These are phyloP conservation scores for Ctenosaura bakeri DNA, from an alignment of 2,797 vertebrate genomes.

Conservation along the genomic window DNA sequence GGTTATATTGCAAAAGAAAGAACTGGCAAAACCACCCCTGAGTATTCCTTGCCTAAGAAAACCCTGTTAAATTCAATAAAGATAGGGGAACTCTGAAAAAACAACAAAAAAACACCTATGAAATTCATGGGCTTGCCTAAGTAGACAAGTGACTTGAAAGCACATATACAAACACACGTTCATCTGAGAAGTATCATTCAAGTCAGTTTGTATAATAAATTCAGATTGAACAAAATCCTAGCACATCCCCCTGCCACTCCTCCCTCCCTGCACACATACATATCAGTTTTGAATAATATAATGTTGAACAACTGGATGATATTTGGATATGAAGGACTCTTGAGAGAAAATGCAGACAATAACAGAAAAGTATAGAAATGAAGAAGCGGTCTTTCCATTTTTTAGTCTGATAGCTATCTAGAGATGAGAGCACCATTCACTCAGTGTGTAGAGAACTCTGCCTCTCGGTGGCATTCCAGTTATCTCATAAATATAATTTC, in stretches of 20 bases:
- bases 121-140: too few relatives aligned
- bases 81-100: too few relatives aligned
- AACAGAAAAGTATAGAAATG: not conserved
- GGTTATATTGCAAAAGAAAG: too few relatives aligned
- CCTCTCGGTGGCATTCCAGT: conserved; percentile 13
- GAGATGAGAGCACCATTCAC: conserved; percentile 25
- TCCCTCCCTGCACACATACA: not conserved
- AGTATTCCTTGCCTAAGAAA: too few relatives aligned
- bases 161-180: not conserved
- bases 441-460: not conserved
- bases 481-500: conserved; percentile 47
- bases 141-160: too few relatives aligned
- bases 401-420: conserved; percentile 13
- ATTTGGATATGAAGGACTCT: not conserved
- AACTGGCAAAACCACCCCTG: too few relatives aligned
- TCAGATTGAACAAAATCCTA: not conserved
- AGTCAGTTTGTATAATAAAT: not conserved
- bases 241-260: too few relatives aligned
- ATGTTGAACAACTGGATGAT: not conserved
- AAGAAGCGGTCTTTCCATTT: conserved; percentile 4
- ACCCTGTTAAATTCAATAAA: too few relatives aligned
- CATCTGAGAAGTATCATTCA: not conserved
- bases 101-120: too few relatives aligned
- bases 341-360: conserved; percentile 18
- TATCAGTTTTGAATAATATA: not conserved